Base-by-base conservation (phyloP, 2,888 invertebrate genomes). In the Tachystola acroxantha region DNA sequence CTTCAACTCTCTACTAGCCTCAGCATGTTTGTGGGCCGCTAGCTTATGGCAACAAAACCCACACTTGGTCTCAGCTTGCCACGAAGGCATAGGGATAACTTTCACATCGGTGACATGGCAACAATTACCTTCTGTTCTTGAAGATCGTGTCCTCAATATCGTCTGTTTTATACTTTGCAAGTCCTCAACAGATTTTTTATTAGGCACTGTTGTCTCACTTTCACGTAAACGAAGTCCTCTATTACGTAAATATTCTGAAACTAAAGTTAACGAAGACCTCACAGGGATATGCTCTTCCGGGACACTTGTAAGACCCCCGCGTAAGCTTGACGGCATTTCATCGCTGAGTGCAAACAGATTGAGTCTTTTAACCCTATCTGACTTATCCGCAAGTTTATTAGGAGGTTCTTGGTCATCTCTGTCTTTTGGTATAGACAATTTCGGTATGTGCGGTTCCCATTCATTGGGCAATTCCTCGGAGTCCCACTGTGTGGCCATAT, bases 341-440 rank as follows among this genome's bases (percentile, higher is more conserved):
- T 77, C 72, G 47, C 86, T 86, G 2, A 84, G 43, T 7, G 85
- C 84, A 73, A 86, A 86, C 29, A 86, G 53, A 48, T 86, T 74
- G 2, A 61, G 39, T 45, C 57, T 65, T 51, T 66, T 77, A 42
- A 44, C 69, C 45, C 67, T 70, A 11, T 71, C 72, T 9, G 59
- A 46, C 57, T 63, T 71, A 12, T 60, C 58, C 35, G 40, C 38
- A 37, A 59, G 57, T 39, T 58, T 64, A 31, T 52, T 57, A 7
- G 35, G 24, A 11, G 59, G 50, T 14, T 69, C 70, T 48, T 65
- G 73, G 3, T 44, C 42, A 45, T 70, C 67, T 39, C 52, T 61
- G 32, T 66, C 67, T 43, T 63, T 66, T 11, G 74, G 71, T 12
- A 82, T 41, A 27, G 60, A 43, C 24, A 82, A 48, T 19, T 45